phyloP scores from a whole-genome alignment of 2,113 vertebrate species.

The Crotalus viridis region DNA sequence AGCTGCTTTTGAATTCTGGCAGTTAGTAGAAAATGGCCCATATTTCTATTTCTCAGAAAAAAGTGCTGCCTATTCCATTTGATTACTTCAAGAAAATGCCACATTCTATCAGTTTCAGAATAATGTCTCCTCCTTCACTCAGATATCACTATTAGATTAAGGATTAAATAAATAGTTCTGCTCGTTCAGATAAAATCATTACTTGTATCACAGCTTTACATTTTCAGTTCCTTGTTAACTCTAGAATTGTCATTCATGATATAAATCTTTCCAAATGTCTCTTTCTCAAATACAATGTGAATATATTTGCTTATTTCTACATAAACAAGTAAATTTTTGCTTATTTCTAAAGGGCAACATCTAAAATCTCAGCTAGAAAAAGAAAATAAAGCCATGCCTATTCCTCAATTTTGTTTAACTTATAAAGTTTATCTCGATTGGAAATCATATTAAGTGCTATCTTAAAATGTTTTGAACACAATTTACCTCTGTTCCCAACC shows the following conservation, averaged over 20 bases:
- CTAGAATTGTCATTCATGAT: constrained; percentile 24
- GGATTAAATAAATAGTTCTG: constrained; percentile 13
- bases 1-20: constrained; percentile 43
- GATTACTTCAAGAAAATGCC: constrained; percentile 23
- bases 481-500: constrained; percentile 52
- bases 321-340: constrained; percentile 48
- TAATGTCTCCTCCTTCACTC: constrained; percentile 29
- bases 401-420: constrained; percentile 57
- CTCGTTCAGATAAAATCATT: constrained; percentile 2
- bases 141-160: constrained; percentile 21
- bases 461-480: constrained; percentile 62
- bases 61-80: constrained; percentile 2
- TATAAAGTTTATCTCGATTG: constrained; percentile 59
- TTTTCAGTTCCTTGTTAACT: constrained; percentile 21
- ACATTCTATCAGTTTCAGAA: constrained; percentile 38
- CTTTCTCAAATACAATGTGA: constrained; percentile 38
- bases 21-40: constrained; percentile 15
- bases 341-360: constrained; percentile 52
- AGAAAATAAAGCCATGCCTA: constrained; percentile 51
- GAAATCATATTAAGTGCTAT: constrained; percentile 63
- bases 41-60: constrained; percentile 31
- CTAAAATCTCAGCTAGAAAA: constrained; percentile 43
- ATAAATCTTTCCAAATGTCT: constrained; percentile 28
- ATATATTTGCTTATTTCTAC: constrained; percentile 42
- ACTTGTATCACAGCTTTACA: constrained; percentile 27